Base-by-base conservation (phyloP, 2,888 invertebrate species). In the Arge pagana region DNA sequence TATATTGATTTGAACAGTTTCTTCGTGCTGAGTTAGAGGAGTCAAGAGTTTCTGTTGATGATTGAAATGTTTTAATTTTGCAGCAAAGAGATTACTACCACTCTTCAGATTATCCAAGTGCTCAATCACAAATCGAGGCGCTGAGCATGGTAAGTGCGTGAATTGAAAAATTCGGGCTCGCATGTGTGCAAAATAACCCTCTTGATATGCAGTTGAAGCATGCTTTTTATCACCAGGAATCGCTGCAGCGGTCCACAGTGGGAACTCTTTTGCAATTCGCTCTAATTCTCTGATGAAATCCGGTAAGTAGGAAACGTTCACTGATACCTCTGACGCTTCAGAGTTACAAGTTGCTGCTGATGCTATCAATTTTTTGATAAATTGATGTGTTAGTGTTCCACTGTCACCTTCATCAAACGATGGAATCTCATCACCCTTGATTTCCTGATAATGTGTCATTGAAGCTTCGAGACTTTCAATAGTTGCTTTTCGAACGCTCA, bases 191-290 rank as follows among this genome's bases (percentile, higher is more conserved):
- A 49, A 53, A 40, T 53, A 53, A 11, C 41, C 53, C 19, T 53
- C 53, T 26, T 53, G 48, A 23, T 49, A 49, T 6, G 53, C 49
- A 18, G 35, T 41, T 26, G 48, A 53, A 3, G 48, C 48, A 42
- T 49, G 48, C 24, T 24, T 36, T 3, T 21, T n/a, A 18, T 11
- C 11, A 36, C 5, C 23, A 49, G 48, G 48, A 28, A 53, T 53
- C 8, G 41, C 49, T 24, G 48, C 48, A 30, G 16, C 40, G 10
- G 49, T 49, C 53, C 53, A 49, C 24, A 53, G 33, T 18, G 49
- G 41, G 19, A 53, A 53, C 24, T 49, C 53, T 28, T 53, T 53
- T 1, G 41, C 53, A 15, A 53, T 48, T 10, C 49, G 23, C 28
- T 48, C 49, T 11, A 53, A 36, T 23, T 53, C 35, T 7, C 2